phyloP scores from a whole-genome alignment of 2,888 invertebrate species.

The Helleia helle region DNA sequence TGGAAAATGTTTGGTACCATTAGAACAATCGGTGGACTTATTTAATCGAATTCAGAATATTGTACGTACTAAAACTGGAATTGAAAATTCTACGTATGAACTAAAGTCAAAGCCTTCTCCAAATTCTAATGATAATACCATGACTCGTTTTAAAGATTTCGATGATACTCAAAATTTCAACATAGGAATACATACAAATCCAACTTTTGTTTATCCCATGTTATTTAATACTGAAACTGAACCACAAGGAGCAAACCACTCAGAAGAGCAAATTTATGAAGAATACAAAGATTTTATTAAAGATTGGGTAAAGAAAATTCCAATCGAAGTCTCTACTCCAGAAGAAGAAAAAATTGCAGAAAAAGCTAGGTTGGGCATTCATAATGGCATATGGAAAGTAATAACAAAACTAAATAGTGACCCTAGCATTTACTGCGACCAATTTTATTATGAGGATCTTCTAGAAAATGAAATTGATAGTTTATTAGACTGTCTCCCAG shows the following conservation, averaged over 20 bases:
- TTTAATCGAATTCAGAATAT: slow-evolving; percentile 37
- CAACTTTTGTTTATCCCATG: too few species aligned
- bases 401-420: slow-evolving; percentile 39
- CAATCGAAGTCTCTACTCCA: slow-evolving; percentile 25
- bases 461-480: slow-evolving; percentile 48
- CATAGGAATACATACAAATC: too few species aligned
- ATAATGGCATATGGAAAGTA: slow-evolving; percentile 40
- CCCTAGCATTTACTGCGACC: slow-evolving; percentile 30
- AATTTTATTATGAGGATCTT: slow-evolving; percentile 39
- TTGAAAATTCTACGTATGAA: too few species aligned
- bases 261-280: slow-evolving; percentile 26
- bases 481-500: slow-evolving; percentile 36
- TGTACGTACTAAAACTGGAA: too few species aligned
- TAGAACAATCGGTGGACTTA: slow-evolving; percentile 34
- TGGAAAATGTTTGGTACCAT: slow-evolving; percentile 31
- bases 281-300: slow-evolving; percentile 34
- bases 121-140: too few species aligned
- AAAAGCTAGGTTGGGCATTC: slow-evolving; percentile 33
- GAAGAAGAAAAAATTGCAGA: slow-evolving; percentile 28
- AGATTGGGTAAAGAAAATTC: slow-evolving; percentile 38
- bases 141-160: too few species aligned
- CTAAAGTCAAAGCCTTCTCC: too few species aligned
- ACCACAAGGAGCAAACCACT: background rate
- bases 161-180: too few species aligned
- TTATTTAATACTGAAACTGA: too few species aligned